Evolutionary conservation across 2,888 invertebrate species (phyloP), one percentile per base, ranked within the genome.

Genomic region (Meiosimyza platycephala): DNA sequence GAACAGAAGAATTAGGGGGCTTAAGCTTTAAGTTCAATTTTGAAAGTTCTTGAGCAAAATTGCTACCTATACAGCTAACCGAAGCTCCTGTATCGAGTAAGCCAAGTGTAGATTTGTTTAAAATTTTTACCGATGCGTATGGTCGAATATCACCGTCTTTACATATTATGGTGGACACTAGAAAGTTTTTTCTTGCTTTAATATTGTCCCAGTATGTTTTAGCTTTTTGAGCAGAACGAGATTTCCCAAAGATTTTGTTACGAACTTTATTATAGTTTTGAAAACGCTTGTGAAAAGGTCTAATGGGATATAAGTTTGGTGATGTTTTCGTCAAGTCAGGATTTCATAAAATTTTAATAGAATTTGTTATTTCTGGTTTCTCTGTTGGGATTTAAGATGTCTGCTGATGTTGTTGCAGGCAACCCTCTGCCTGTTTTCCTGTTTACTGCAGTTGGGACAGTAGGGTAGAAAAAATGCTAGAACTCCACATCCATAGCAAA

Each of bases 401-500:
- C 47, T 9, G 22, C 48, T 50, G 18, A 7, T 18, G 50, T 22
- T 51, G 3, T 64, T 64, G 16, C n/a, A 48, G n/a, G 50, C 50
- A 64, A 7, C 50, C 64, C 48, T 15, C 50, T 50, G 47, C 54
- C 50, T 5, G 15, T 33, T 66, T 52, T 67, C 55, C 59, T 15
- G 28, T 9, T 59, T 59, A 33, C 9, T 18, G 16, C 67, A 67
- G 22, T 22, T 2, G 40, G 54, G 52, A 12, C 54, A 67, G 7
- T 28, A 40, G 7, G 55, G 33, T 22, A n/a, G 13, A 33, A n/a
- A n/a, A n/a, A n/a, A n/a, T n/a, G n/a, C n/a, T n/a, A n/a, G n/a
- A 54, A 67, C 9, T 2, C 67, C 55, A 47, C 67, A 55, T 5
- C 55, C 67, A 16, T 67, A 67, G 40, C 55, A 55, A n/a, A n/a